Base-by-base conservation (phyloP, 2,888 invertebrate genomes). In the Caenorhabditis imperialis region DNA sequence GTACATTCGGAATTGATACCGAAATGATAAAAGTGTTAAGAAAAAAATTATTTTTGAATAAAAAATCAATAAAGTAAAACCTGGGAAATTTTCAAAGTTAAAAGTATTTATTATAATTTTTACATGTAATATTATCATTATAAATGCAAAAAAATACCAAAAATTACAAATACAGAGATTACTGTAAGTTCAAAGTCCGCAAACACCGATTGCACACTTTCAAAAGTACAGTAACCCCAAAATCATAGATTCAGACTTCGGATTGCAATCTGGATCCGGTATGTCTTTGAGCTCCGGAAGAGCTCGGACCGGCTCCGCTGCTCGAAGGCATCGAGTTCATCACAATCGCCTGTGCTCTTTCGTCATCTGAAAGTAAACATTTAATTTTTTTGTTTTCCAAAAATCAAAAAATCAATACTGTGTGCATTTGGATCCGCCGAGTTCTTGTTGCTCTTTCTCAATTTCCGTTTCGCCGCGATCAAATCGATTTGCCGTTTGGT, bases 401-500 rank as follows among this genome's bases (percentile, higher is more conserved):
- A n/a, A 4, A n/a, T 38, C 38, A 18, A n/a, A 18, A 40, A 40
- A 18, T 18, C 20, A 18, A 18, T 10, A 75, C 75, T 61, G 14
- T 76, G 65, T 5, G 44, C 25, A 23, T 54, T 63, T 14, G 25
- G 48, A 7, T 75, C 73, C 2, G 55, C 42, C 44, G 71, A 50
- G 14, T 73, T 72, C 58, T 77, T 76, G 27, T 79, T 79, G 23
- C 50, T 69, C 33, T 75, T 77, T 35, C 77, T 57, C 62, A 84
- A 61, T 60, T 85, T 81, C 33, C 83, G 45, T 50, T 81, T 84
- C 45, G 83, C 82, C 18, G 84, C 84, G 42, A 84, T 83, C 72
- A 86, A 55, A 60, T 86, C 86, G 58, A 86, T 86, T 58, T 86
- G 85, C 22, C 86, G 77, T 50, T 86, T 86, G n/a, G 85, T 86